Base-by-base conservation (phyloP, 2,797 vertebrate species). In the Presbytis comata region DNA sequence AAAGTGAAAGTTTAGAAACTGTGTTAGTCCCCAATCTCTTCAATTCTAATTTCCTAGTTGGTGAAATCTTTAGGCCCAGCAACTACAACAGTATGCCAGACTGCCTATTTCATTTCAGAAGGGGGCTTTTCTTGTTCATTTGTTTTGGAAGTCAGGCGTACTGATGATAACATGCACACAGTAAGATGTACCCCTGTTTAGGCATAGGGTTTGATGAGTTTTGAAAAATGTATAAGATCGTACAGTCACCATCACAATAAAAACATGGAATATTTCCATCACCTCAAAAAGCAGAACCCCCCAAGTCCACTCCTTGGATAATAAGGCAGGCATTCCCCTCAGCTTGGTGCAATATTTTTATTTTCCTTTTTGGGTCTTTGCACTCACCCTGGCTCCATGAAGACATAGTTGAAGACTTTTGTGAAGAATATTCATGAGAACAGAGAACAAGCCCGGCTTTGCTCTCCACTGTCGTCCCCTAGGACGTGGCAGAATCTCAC, bases 371-470 rank as follows among this genome's bases (percentile, higher is more conserved):
- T 12, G 67, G 48, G 36, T 8, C 24, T 96, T 89, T 50, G 19
- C 17, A 44, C 30, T 83, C 16, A 46, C 6, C 8, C 39, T 50
- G 33, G n/a, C 78, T 89, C 8, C 26, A 26, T 1, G 19, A 86
- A 30, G 10, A 48, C 10, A 44, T 22, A 0, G 0, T 12, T 10
- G 4, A 79, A 70, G 55, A 70, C 19, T 28, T 85, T 33, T 6
- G 33, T n/a, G 48, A 90, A 53, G 41, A 41, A 55, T 14, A 16
- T 72, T 16, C 76, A 17, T 14, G 8, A 79, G 22, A 5, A 28
- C 14, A 67, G 19, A 84, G 36, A 92, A 48, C 28, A 81, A 95
- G 8, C 0, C 61, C 64, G 24, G 36, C 9, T 84, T 36, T 72
- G 16, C 26, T 67, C 59, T n/a, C 48, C 55, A 50, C 5, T 5